These are phyloP conservation scores for Geotria australis DNA, from an alignment of 2,797 vertebrate genomes.

Conservation along the genomic window DNA sequence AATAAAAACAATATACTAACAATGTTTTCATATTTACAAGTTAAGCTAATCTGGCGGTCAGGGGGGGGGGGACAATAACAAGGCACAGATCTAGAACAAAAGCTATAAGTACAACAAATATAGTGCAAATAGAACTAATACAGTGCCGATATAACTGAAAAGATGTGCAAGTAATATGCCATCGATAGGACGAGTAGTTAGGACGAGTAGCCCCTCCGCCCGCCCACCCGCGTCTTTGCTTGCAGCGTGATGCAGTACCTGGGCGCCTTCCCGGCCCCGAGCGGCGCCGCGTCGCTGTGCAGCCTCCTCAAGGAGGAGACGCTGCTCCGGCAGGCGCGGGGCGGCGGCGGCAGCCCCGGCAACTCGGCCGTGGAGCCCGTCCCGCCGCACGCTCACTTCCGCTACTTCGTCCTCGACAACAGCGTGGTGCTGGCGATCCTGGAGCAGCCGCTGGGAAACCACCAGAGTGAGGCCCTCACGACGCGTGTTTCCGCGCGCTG, in stretches of 20 bases:
- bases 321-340: constrained; percentile 21
- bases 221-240: not conserved
- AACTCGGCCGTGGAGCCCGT: constrained; percentile 5
- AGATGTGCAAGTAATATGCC: too few relatives aligned
- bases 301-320: constrained; percentile 80
- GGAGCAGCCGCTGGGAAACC: constrained; percentile 38
- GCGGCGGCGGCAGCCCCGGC: constrained; percentile 40
- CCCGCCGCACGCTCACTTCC: constrained; percentile 14
- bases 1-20: too few relatives aligned
- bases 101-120: too few relatives aligned
- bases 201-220: too few relatives aligned
- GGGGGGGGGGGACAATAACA: too few relatives aligned
- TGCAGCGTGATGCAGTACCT: constrained; percentile 78
- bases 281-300: constrained; percentile 67
- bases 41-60: too few relatives aligned
- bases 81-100: too few relatives aligned
- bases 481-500: not conserved
- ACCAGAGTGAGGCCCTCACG: constrained; percentile 32
- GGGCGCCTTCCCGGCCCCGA: constrained; percentile 73
- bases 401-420: constrained; percentile 59
- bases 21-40: too few relatives aligned
- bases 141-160: too few relatives aligned
- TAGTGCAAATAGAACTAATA: too few relatives aligned
- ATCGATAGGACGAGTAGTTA: too few relatives aligned
- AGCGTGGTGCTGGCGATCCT: constrained; percentile 55